A percentile compares a stretch with the other conserved stretches of the same genome.
These are phyloP conservation scores for Agonopterix heracliana DNA, from an alignment of 2,888 invertebrate species.

Conservation along the genomic window DNA sequence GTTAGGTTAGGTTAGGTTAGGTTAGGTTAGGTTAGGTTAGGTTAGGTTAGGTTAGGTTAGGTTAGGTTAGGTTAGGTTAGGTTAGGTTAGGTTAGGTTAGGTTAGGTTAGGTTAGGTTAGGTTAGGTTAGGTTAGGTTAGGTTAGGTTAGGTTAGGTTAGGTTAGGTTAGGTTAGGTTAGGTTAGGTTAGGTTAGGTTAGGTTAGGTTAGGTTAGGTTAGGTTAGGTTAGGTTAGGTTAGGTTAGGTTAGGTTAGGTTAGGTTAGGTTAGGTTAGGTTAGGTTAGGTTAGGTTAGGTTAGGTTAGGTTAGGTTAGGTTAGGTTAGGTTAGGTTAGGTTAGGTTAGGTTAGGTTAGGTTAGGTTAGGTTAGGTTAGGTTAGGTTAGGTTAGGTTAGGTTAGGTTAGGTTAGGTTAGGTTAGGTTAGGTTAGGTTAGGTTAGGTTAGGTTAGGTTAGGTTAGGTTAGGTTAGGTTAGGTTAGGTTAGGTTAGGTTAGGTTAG, in stretches of 20 bases:
- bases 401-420: conserved; percentile 22
- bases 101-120: conserved; percentile 1
- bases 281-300: conserved; percentile 9
- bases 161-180: conserved; percentile 1
- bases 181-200: conserved; percentile 8
- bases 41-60: conserved; percentile 1
- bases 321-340: conserved; percentile 11
- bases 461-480: conserved; percentile 11
- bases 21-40: conserved; percentile 9
- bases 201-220: conserved; percentile 9
- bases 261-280: conserved; percentile 9
- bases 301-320: conserved; percentile 13
- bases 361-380: conserved; percentile 16
- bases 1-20: conserved; percentile 12
- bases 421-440: conserved; percentile 19
- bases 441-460: conserved; percentile 9
- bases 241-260: conserved; percentile 9
- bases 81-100: conserved; percentile 7
- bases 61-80: conserved; percentile 7
- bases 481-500: conserved; percentile 13
- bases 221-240: conserved; percentile 9
- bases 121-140: conserved; percentile 3
- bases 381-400: conserved; percentile 18
- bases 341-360: conserved; percentile 16
- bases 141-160: conserved; percentile 6